Base-by-base conservation (phyloP, 1,140 invertebrate genomes). In the Riptortus pedestris region DNA sequence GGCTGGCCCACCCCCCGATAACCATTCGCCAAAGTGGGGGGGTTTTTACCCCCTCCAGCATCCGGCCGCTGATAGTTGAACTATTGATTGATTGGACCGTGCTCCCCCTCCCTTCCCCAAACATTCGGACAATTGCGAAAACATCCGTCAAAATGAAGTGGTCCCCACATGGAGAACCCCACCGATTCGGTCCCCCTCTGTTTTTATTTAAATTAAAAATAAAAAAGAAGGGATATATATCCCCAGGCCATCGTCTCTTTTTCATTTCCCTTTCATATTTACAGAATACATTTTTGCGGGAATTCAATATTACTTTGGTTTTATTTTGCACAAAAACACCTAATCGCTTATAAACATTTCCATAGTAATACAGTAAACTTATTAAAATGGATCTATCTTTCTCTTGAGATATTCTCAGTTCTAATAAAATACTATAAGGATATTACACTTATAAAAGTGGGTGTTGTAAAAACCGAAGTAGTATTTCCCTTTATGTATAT, bases 1-100 rank as follows among this genome's bases (percentile, higher is more conserved):
- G 14, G 16, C 48, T 28, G 2, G n/a, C 18, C 26, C 48, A 14
- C 52, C 51, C 55, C 38, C 29, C 52, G 31, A 29, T 52, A 52
- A n/a, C 45, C 24, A 20, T 29, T 47, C 62, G 4, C 33, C 57
- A n/a, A 33, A n/a, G 11, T 31, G 28, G 28, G 57, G 31, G 28
- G n/a, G 28, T 26, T 57, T 29, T 57, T 29, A 47, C 43, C 45
- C 29, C 45, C 43, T 62, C 20, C 24, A 16, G 24, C 60, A 22
- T 43, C 33, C 62, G 27, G 45, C 48, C 20, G 20, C 4, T 63
- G 45, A 63, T 63, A 63, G 62, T 63, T 63, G 43, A 63, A 63
- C 62, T 63, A 63, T 63, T 63, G 62, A 63, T 63, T 63, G 62
- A 63, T 63, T 57, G 62, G 31, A 28, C 26, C 18, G 48, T 51